phyloP scores from a whole-genome alignment of 2,113 vertebrate species.

The Microtus richardsoni region DNA sequence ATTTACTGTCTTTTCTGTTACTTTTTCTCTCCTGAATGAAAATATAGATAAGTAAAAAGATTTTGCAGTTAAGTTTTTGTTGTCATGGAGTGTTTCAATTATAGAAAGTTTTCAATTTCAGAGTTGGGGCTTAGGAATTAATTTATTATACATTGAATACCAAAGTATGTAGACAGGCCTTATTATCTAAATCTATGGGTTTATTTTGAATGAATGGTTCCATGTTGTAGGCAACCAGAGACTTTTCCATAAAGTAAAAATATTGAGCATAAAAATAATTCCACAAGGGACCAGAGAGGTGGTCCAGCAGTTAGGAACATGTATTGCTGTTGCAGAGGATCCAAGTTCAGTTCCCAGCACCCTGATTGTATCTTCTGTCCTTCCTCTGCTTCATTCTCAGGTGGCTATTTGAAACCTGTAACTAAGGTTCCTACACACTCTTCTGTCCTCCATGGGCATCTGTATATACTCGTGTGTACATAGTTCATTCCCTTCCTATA shows the following conservation, averaged over 20 bases:
- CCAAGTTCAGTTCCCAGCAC: background rate
- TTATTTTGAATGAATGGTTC: slow-evolving; percentile 2
- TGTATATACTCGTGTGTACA: background rate
- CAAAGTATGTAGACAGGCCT: background rate
- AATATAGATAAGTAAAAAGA: slow-evolving; percentile 1
- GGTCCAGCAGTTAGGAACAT: background rate
- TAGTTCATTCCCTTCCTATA: background rate
- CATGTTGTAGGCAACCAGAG: background rate
- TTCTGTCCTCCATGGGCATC: background rate
- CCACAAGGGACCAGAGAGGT: background rate
- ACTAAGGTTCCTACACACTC: background rate
- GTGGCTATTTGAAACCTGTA: background rate
- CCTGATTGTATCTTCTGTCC: too few relatives aligned
- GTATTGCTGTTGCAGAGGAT: background rate
- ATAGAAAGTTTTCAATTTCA: background rate
- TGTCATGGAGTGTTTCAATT: slow-evolving; percentile 5
- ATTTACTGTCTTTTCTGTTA: background rate
- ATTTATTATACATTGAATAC: background rate
- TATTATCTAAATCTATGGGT: background rate
- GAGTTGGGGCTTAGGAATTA: background rate
- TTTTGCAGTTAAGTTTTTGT: background rate
- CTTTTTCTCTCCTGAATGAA: background rate
- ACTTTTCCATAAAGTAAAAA: slow-evolving; percentile 14
- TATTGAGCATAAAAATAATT: slow-evolving; percentile 33
- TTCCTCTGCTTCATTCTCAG: background rate